Evolutionary conservation across 2,888 invertebrate species (phyloP), one percentile per base, ranked within the genome.

Genomic region (Leptinotarsa haldemani): DNA sequence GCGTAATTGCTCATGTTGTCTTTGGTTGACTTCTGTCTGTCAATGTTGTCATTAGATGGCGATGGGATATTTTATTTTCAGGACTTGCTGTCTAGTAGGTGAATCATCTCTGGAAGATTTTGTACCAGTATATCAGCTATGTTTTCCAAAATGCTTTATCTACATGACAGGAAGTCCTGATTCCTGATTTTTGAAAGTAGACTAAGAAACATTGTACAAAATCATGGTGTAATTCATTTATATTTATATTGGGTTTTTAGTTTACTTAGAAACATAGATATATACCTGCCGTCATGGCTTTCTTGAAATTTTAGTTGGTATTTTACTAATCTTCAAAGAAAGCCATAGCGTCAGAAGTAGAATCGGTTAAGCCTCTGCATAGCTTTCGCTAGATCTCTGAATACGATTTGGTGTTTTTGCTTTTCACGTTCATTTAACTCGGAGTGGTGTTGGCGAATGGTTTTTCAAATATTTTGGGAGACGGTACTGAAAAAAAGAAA

Each of bases 351-450:
- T 74, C 69, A 58, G 70, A 67, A 74, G 82, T 82, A 85, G 84
- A 83, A 83, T 82, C 84, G 83, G 83, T 82, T 80, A 86, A 84
- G 84, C 85, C 84, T 85, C 79, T 77, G 77, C 78, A 78, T 76
- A 82, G 86, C 85, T 86, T 86, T 85, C 86, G 86, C 86, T 86
- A 86, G 86, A 86, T 84, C 84, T 84, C 83, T 82, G 81, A 81
- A 82, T 81, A 80, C 78, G 82, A 81, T 82, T 83, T 81, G 82
- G 83, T 84, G 83, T 79, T 76, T 80, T 18, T 81, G 80, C 77
- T 77, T 81, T 80, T 82, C 77, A 77, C 79, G 78, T 78, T 77
- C 77, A 80, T 80, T 77, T 75, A 76, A 79, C 70, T 78, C 72
- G 69, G 77, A 71, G 65, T 77, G 76, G 77, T 76, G 68, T 77